Evolutionary conservation across 2,888 invertebrate genomes (phyloP), one percentile per base, ranked within the genome.

Genomic region (Myopa testacea): DNA sequence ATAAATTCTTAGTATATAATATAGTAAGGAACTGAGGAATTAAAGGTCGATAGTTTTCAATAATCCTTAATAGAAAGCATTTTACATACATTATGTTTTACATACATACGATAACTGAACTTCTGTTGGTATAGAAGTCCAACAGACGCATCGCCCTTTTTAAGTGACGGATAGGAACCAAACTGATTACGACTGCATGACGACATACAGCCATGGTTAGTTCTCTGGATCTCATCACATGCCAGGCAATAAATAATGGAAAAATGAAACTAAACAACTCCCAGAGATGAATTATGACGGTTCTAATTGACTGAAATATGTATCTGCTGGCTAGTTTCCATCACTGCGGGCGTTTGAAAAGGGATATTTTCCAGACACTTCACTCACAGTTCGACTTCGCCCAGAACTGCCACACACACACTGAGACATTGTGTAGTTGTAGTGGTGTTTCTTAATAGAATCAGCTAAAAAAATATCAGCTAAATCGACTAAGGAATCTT

Each of bases 221-320:
- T 86, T 87, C 87, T 87, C 87, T 87, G 87, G 87, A 87, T 86
- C 85, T 87, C 87, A 81, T 87, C 88, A 87, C 85, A 84, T 82
- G 85, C 83, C 82, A 85, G 85, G 84, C 80, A 82, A 86, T 87
- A 86, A 87, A 87, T 87, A 84, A 85, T 83, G 79, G 81, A 82
- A 74, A 68, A 78, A 80, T 73, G 80, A 81, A 86, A 82, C 84
- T 85, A 84, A 85, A 86, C 84, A 85, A 85, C 84, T 85, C 83
- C 85, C 82, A 85, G 85, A 84, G 87, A 87, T 87, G 87, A 87
- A 88, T 87, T 87, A 87, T 87, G 87, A 88, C 87, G 87, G 87
- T 83, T 87, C 87, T 87, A 87, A 87, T 87, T 87, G 87, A 87
- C 87, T 87, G 87, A 88, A 87, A 86, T 87, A 85, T 86, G 85